Evolutionary conservation across 1,140 invertebrate genomes (phyloP), one percentile per base, ranked within the genome.

Genomic region (Stegodyphus mimosarum): DNA sequence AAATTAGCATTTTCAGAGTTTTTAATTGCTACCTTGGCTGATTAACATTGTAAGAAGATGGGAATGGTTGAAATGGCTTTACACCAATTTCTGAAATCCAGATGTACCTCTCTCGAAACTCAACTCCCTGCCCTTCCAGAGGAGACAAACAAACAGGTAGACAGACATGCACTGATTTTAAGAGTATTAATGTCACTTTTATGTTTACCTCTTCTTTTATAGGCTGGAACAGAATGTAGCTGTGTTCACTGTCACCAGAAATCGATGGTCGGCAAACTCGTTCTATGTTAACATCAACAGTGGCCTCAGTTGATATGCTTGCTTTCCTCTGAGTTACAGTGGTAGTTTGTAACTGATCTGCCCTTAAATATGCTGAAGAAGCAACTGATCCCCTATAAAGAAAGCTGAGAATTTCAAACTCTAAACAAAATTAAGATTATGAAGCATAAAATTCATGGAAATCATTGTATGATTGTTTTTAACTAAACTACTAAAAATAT

Each of bases 161-260:
- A 33, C 33, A 33, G 33, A 33, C 33, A 33, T 3, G 33, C 33
- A 33, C 33, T 1, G 33, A 33, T 33, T 33, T 33, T 33, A 33
- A 33, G 1, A 33, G 33, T n/a, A n/a, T n/a, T n/a, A n/a, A n/a
- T 33, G 33, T 60, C 1, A 60, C 33, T 69, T 49, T 50, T 48
- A 72, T 1, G 7, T 17, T 71, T 72, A 86, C 83, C 49, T 86
- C 83, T 72, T 86, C 83, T 78, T 86, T 86, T 6, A 86, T 52
- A n/a, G 83, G 52, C 53, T 64, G 18, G 55, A 86, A 86, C 15
- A 86, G n/a, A 51, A 86, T 77, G 15, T 84, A 86, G 13, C n/a
- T 77, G 50, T 78, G 83, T 6, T 77, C 83, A 52, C 83, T 78
- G 7, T 64, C 53, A 33, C 83, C 83, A 50, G 67, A 71, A 52